Base-by-base conservation (phyloP, 2,113 vertebrate species). In the Ahaetulla prasina region DNA sequence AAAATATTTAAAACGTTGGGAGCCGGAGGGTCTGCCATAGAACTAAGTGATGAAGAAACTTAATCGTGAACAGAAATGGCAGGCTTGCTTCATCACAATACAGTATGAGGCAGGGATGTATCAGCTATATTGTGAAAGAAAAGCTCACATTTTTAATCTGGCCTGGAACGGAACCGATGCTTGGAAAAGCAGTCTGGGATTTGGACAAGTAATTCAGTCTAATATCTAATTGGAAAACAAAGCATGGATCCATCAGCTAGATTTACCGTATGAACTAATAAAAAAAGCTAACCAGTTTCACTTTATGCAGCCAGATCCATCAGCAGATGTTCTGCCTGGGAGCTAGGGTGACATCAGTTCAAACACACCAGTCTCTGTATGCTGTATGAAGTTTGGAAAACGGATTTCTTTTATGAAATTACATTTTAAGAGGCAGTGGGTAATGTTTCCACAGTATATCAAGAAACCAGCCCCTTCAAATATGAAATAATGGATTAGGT, bases 351-450 rank as follows among this genome's bases (percentile, higher is more conserved):
- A 91, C 60, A 93, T 93, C 89, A 91, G 54, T 45, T 68, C 52
- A 92, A 30, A 86, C 52, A 84, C 90, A 84, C 55, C 45, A 55
- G 54, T 30, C n/a, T 88, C 52, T 22, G 12, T 54, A 25, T 88
- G 85, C 50, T 87, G 80, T 50, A 88, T 80, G 89, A 88, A 88
- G 43, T 93, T 93, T 88, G 25, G 68, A 80, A 80, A 55, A 8
- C 50, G 30, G 49, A 91, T 90, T 90, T 87, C 35, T 93, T 93
- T 93, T 90, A 93, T 55, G 27, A 93, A 87, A 93, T 84, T 93
- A 45, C 86, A 54, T 86, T 57, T 68, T 54, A 87, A 90, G 27
- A 90, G 49, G 84, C 60, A 74, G 27, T 20, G 87, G 52, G 68
- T 84, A 57, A 89, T 84, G 43, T 43, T 86, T 89, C 53, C 53